These are phyloP conservation scores for Columba janthina DNA, from an alignment of 2,113 vertebrate species.

Conservation along the genomic window DNA sequence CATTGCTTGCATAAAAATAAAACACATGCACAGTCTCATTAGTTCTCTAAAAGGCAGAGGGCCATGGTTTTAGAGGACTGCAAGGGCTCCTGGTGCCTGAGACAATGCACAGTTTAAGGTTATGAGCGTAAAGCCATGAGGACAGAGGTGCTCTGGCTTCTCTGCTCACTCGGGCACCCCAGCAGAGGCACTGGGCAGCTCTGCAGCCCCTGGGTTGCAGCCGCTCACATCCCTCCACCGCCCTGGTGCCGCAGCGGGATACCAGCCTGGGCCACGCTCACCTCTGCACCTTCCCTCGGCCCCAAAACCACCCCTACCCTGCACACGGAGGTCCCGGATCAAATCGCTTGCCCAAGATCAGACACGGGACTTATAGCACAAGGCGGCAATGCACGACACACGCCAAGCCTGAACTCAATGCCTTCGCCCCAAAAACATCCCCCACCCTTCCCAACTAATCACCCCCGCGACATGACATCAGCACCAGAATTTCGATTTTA, in stretches of 20 bases:
- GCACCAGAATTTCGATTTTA: background rate
- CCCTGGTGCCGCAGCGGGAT: background rate
- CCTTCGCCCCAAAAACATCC: background rate
- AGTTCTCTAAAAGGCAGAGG: background rate
- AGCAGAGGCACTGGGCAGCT: background rate
- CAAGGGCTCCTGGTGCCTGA: background rate
- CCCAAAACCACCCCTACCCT: background rate
- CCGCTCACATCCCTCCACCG: background rate
- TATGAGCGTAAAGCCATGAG: background rate
- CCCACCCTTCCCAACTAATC: background rate
- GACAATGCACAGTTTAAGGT: accelerated
- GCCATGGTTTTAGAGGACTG: background rate
- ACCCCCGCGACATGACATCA: background rate
- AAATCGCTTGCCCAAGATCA: background rate
- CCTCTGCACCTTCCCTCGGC: background rate
- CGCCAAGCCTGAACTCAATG: background rate
- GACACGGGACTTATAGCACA: background rate
- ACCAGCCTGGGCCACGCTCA: background rate
- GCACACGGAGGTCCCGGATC: background rate
- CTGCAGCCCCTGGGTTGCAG: background rate
- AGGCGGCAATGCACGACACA: background rate
- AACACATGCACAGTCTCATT: background rate
- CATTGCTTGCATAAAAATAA: background rate
- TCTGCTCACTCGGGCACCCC: background rate
- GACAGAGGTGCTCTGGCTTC: background rate